Evolutionary conservation across 1,140 invertebrate genomes (phyloP), one percentile per base, ranked within the genome.

Genomic region (Hylyphantes graminicola): DNA sequence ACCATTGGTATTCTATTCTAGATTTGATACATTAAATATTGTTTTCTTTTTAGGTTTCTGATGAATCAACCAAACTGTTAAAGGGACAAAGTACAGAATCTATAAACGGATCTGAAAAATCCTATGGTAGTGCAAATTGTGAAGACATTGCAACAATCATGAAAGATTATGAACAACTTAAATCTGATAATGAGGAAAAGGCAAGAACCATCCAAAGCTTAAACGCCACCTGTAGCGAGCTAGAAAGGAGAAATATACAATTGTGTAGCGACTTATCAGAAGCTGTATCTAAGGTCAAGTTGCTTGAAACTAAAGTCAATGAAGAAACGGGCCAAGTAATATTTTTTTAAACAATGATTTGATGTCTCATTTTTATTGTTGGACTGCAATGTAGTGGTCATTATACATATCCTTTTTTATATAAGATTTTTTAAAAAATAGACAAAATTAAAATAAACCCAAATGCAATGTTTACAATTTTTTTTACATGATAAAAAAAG

Each of bases 271-370:
- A 80, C 35, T 57, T 80, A 13, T 13, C 15, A 9, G 55, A 70
- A 15, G 15, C 77, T 50, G 15, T 70, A 13, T 68, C 53, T 50
- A 80, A 80, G 59, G 35, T 80, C 8, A 61, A 70, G 55, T 9
- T 51, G 12, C 21, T 57, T 68, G 77, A 80, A 61, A 57, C 51
- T 4, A 11, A 70, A 48, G 15, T 70, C 55, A 54, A 35, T 4
- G 76, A 78, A 19, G 63, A 65, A 78, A 78, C 55, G 63, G 35
- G 76, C 76, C n/a, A 78, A 67, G 76, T 78, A 78, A 78, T 17
- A 53, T 8, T 70, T 17, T 48, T n/a, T n/a, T 35, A 2, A 35
- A 35, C 35, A 35, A 35, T 35, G 35, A 35, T 35, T 35, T 35
- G 35, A 35, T 35, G 1, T 1, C 35, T 35, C 35, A 35, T 35